Evolutionary conservation across 2,888 invertebrate species (phyloP), one percentile per base, ranked within the genome.

Genomic region (Sipha maydis): DNA sequence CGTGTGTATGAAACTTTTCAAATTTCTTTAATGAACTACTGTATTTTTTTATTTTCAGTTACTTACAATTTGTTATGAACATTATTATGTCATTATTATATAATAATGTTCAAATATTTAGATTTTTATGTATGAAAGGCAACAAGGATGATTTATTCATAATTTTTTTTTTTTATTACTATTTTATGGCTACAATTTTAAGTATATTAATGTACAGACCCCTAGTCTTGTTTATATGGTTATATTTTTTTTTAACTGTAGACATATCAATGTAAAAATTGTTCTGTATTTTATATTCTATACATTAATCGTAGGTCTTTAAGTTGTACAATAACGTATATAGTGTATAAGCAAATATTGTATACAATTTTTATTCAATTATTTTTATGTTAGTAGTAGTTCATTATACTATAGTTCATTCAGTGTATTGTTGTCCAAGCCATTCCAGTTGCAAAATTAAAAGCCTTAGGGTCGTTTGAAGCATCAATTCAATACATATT

Each of bases 301-400:
- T 85, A 48, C 14, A 71, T 79, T 61, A 85, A 77, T 85, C 77
- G 48, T 85, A 85, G 77, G 77, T 67, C n/a, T 85, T 67, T 85
- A 77, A 85, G 85, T 85, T 85, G 17, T 77, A 77, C 31, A 48
- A 77, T 85, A 77, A 25, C 5, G 77, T 77, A 76, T 48, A n/a
- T 9, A 67, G 28, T 38, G 21, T 67, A 48, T 4, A 67, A 77
- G 28, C 34, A 77, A 85, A 67, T 69, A 85, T 41, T 76, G 21
- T 67, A 85, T 67, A 31, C 2, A 31, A 67, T 38, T 34, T 34
- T 61, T 75, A 77, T 85, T 31, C 77, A 41, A 28, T 28, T 69
- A 69, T 69, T 69, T 28, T 69, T 84, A 61, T 38, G 73, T 48
- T 61, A 61, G n/a, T 31, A 19, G 17, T 56, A 84, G 75, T 61